These are phyloP conservation scores for Drosophila pseudoananassae DNA, from an alignment of 1,140 invertebrate genomes.

Conservation along the genomic window DNA sequence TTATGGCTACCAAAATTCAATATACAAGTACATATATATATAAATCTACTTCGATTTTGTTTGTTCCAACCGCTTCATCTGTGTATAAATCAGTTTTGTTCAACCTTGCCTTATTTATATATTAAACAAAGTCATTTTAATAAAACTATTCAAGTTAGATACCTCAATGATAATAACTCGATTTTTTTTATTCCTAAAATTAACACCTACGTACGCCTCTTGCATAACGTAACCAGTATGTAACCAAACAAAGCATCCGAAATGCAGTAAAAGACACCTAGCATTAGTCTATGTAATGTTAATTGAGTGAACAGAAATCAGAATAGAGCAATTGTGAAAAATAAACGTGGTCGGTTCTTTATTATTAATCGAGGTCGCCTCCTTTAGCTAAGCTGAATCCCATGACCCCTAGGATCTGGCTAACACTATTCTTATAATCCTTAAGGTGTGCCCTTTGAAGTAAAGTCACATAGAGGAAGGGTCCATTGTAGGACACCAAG, in stretches of 20 bases:
- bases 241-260: constrained; percentile 25
- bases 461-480: constrained; percentile 73
- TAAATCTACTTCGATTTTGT: constrained; percentile 39
- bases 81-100: constrained; percentile 61
- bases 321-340: constrained; percentile 67
- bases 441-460: constrained; percentile 66
- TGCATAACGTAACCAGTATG: constrained; percentile 21
- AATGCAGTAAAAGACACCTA: constrained; percentile 61
- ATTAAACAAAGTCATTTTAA: constrained; percentile 66
- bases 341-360: constrained; percentile 49
- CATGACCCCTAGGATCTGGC: constrained; percentile 33
- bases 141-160: constrained; percentile 69
- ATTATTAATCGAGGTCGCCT: constrained; percentile 10
- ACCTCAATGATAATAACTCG: constrained; percentile 44
- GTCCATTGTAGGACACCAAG: constrained; percentile 62
- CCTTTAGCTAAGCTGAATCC: constrained; percentile 44
- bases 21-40: constrained; percentile 31
- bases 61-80: constrained; percentile 44
- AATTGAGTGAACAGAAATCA: constrained; percentile 40
- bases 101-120: constrained; percentile 69
- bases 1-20: constrained; percentile 56
- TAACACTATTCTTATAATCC: constrained; percentile 63
- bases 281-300: constrained; percentile 53
- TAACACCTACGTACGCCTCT: constrained; percentile 28
- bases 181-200: constrained; percentile 28